phyloP scores from a whole-genome alignment of 2,888 invertebrate genomes.

The Lasioglossum morio region DNA sequence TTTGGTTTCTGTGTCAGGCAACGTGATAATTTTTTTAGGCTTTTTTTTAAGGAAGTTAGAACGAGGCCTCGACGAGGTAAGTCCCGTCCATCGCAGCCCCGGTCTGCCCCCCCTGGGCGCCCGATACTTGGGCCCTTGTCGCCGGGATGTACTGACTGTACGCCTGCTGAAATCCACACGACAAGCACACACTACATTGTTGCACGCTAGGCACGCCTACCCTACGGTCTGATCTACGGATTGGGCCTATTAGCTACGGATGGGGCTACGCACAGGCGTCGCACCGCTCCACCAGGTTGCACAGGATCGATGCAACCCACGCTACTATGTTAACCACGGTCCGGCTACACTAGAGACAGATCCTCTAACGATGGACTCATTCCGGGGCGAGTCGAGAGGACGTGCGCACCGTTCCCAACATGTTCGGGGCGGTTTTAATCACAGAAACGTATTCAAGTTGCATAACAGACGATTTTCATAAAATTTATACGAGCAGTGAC shows the following conservation, averaged over 20 bases:
- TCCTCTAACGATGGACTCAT: constrained; percentile 5
- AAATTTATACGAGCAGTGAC: not conserved
- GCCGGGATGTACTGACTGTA: constrained; percentile 95
- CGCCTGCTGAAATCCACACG: constrained; percentile 89
- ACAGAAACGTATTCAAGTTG: not conserved
- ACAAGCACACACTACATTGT: constrained; percentile 85
- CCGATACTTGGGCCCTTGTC: constrained; percentile 91
- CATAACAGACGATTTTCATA: not conserved
- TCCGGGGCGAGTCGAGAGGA: not conserved
- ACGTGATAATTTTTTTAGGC: not conserved
- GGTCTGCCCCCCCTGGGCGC: constrained; percentile 87
- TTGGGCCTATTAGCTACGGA: constrained; percentile 1
- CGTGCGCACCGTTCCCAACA: constrained; percentile 2
- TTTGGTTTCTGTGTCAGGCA: constrained; percentile 10
- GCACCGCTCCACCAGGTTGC: not conserved
- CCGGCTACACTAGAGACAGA: not conserved
- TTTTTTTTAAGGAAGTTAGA: constrained; percentile 80
- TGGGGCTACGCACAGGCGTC: not conserved
- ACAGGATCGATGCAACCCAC: constrained; percentile 6
- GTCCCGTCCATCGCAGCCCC: constrained; percentile 94
- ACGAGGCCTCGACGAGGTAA: constrained; percentile 94
- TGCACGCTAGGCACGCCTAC: constrained; percentile 82
- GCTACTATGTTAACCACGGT: not conserved
- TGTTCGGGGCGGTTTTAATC: not conserved
- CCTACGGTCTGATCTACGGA: constrained; percentile 62